These are phyloP conservation scores for Nematostella vectensis DNA, from an alignment of 92 coral and sea anemone species.

Conservation along the genomic window DNA sequence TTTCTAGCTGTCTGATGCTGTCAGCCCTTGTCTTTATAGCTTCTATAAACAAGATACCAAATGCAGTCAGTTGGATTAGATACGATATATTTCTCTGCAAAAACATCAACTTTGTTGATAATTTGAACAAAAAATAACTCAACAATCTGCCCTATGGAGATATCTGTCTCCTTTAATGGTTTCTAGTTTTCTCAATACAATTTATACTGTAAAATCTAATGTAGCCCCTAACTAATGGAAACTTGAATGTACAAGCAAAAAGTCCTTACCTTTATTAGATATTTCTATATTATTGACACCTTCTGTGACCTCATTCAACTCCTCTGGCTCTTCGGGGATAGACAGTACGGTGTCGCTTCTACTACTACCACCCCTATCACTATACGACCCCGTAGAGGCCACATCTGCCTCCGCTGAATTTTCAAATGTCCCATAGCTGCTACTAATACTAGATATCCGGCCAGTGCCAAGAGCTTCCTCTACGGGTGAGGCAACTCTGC, in stretches of 20 bases:
- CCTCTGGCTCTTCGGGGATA: slow-evolving; percentile 22
- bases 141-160: no score
- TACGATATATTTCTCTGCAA: no score
- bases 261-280: background rate
- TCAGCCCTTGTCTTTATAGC: slow-evolving; percentile 64
- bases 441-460: slow-evolving; percentile 55
- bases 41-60: background rate
- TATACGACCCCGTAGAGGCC: background rate
- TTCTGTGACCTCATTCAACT: slow-evolving; percentile 9
- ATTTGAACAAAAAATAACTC: no score
- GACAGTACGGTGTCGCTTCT: slow-evolving; percentile 1
- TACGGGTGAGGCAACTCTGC: slow-evolving; percentile 7
- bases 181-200: no score
- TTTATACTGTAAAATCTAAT: no score
- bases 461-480: slow-evolving; percentile 30
- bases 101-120: no score
- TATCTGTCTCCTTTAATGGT: no score
- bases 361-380: background rate
- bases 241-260: no score
- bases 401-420: slow-evolving; percentile 12
- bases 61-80: no score
- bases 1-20: slow-evolving; percentile 42
- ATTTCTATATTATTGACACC: slow-evolving; percentile 22
- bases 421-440: slow-evolving; percentile 59
- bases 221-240: no score